Evolutionary conservation across 1,140 invertebrate species (phyloP).

Genomic region (Drosophila sucinea): DNA sequence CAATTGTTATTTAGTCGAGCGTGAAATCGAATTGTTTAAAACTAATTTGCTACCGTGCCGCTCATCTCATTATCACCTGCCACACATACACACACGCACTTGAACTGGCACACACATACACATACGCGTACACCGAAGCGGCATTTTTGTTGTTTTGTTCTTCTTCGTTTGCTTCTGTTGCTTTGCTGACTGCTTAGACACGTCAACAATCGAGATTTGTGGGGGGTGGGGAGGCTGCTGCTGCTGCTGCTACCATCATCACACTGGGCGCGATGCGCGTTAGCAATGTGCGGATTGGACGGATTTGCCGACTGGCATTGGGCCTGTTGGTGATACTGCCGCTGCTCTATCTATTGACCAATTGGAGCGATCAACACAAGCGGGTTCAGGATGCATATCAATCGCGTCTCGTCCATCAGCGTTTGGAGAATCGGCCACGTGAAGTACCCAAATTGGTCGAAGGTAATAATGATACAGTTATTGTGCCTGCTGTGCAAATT

Average conservation of each 20-base stretch:
- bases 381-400: slow-evolving; percentile 74
- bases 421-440: slow-evolving; percentile 64
- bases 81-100: background rate
- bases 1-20: background rate
- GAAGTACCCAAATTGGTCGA: slow-evolving; percentile 77
- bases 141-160: slow-evolving; percentile 22
- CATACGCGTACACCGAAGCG: slow-evolving; percentile 3
- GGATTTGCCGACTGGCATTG: slow-evolving; percentile 78
- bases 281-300: slow-evolving; percentile 81
- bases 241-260: background rate
- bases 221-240: background rate
- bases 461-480: slow-evolving; percentile 44
- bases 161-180: slow-evolving; percentile 17
- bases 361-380: slow-evolving; percentile 81
- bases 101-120: slow-evolving; percentile 1
- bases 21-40: background rate
- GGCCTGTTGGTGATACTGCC: slow-evolving; percentile 75
- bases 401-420: slow-evolving; percentile 62
- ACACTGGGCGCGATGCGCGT: slow-evolving; percentile 66
- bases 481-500: too few species aligned
- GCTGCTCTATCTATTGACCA: slow-evolving; percentile 83
- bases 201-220: slow-evolving; percentile 55
- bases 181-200: slow-evolving; percentile 37
- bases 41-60: background rate
- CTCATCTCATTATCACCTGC: slow-evolving; percentile 42